Evolutionary conservation across 2,113 vertebrate species (phyloP), one percentile per base, ranked within the genome.

Genomic region (Microcebus murinus): DNA sequence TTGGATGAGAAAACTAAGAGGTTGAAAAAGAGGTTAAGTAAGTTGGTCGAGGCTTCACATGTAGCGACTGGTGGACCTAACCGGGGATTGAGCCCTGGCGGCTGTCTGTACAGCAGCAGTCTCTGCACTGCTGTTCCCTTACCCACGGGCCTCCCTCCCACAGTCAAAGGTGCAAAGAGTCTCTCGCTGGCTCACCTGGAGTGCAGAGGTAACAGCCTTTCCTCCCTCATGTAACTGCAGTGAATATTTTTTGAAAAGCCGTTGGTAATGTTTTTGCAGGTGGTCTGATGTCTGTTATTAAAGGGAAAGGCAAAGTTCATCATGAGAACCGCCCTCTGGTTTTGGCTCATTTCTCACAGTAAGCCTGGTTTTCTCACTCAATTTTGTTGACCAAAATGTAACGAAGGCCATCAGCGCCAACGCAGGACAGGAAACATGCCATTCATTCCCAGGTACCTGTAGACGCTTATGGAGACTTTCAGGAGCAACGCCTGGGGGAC

Each of bases 181-280:
- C 85, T 83, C 85, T 68, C 29, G 2, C 0, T 36, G 27, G 59
- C 45, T 29, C 5, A 3, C 17, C 76, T 55, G 31, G 84, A 94
- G 52, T 39, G 86, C 89, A 92, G 74, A 92, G 52, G 42, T 65
- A 92, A 59, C 11, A 48, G 34, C 29, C 31, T 79, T 88, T 80
- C 57, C 63, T 96, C 25, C 70, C 3, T 84, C 25, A 77, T 34
- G 70, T 68, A 91, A 48, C 77, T 45, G 6, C 52, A 17, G 74
- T n/a, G 67, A 52, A 77, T 81, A 92, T 94, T 90, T 94, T 91
- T 50, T 17, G 12, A 82, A 87, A 89, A 94, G 34, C 67, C 34
- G 0, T 50, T 57, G 85, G 42, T 50, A 39, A 57, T 97, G 96
- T 98, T 98, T 98, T 97, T 96, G 70, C 97, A 98, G 98, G 95